Evolutionary conservation across 2,113 vertebrate species (phyloP), one percentile per base, ranked within the genome.

Genomic region (Clupea harengus): DNA sequence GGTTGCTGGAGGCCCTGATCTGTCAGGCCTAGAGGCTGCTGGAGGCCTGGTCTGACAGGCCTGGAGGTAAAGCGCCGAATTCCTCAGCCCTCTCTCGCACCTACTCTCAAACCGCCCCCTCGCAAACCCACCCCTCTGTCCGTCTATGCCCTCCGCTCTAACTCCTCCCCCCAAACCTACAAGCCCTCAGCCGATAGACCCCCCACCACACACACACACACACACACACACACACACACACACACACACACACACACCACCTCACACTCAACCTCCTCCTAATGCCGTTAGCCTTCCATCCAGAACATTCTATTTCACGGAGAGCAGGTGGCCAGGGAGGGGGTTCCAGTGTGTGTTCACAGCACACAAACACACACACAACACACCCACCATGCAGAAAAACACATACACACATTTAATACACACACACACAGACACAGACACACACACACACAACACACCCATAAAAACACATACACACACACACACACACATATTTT

Each of bases 51-150:
- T 9, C 64, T 44, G 28, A 44, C 17, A 22, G 78, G 25, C 20
- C 49, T 85, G 67, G 49, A 60, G 82, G 85, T 78, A 88, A 88
- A 90, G 92, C 91, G 91, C 89, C 89, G 93, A 91, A 94, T 95
- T 94, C 93, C 94, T 90, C 92, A 91, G 90, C 47, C 81, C 50
- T 72, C 82, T 78, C 25, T 78, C 25, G 32, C 93, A 94, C 91
- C 87, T 87, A 85, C 90, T 88, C 72, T 81, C 85, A 5, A 52
- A 90, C 88, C 83, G 52, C 86, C 81, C 72, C 84, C 80, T 87
- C 87, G 86, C 80, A 91, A 91, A 67, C 52, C 2, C 78, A 39
- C 91, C 78, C 72, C 84, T 88, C 85, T 91, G 89, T 87, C 81
- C 80, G 45, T 81, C 64, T 72, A 25, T 72, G 64, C 10, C 25